Evolutionary conservation across 1,140 invertebrate genomes (phyloP).

Genomic region (Papilio polytes): DNA sequence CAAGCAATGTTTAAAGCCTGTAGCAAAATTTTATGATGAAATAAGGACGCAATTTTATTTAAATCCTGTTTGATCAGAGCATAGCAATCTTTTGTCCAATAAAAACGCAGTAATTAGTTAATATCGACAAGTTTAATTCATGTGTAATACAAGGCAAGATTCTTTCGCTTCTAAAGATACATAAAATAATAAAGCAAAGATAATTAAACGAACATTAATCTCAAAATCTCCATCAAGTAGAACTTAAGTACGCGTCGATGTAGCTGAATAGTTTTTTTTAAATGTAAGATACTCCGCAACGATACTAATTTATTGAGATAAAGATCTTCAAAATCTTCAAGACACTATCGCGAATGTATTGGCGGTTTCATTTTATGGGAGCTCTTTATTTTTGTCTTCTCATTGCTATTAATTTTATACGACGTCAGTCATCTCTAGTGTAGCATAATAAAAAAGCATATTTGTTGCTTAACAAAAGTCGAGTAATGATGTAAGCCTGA

Average conservation of each 20-base stretch:
- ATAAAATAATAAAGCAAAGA: neutral
- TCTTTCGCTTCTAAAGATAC: neutral
- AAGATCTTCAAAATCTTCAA: slow-evolving; percentile 47
- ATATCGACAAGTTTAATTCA: neutral
- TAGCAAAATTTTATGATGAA: neutral
- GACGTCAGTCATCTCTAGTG: slow-evolving; percentile 43
- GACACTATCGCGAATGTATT: slow-evolving; percentile 43
- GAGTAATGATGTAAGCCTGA: slow-evolving; percentile 36
- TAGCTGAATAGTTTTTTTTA: neutral
- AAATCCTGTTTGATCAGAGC: too few species aligned
- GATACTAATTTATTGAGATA: slow-evolving; percentile 36
- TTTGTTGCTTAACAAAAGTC: slow-evolving; percentile 46
- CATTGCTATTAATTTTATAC: slow-evolving; percentile 49
- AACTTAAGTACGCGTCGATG: neutral
- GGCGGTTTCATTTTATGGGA: slow-evolving; percentile 43
- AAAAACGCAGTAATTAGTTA: too few species aligned
- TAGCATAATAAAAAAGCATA: slow-evolving; percentile 42
- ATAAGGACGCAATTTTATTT: neutral
- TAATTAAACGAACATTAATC: slow-evolving; percentile 18
- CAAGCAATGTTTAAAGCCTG: slow-evolving; percentile 21
- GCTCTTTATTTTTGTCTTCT: slow-evolving; percentile 41
- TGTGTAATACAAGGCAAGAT: neutral
- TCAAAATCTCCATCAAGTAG: neutral
- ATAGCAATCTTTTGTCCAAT: too few species aligned
- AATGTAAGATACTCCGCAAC: slow-evolving; percentile 23